These are phyloP conservation scores for Asarcornis scutulata DNA, from an alignment of 2,113 vertebrate genomes.

Conservation along the genomic window DNA sequence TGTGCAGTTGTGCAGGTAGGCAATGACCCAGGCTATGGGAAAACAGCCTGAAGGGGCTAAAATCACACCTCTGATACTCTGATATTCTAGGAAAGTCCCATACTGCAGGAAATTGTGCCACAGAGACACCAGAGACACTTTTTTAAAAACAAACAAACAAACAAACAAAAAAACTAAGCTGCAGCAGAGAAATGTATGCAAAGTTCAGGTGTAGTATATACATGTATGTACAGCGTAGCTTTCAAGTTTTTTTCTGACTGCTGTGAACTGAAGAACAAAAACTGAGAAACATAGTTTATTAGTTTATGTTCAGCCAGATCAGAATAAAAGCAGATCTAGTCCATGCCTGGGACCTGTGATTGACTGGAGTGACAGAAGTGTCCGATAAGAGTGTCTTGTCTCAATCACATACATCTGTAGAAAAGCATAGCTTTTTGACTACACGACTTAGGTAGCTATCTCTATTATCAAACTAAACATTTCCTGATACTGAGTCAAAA, in stretches of 20 bases:
- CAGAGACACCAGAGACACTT: rapidly evolving
- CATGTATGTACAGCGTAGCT: not conserved
- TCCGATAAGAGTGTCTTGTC: not conserved
- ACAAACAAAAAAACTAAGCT: too few relatives aligned
- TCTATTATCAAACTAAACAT: not conserved
- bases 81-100: not conserved
- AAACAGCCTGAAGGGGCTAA: not conserved
- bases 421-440: not conserved
- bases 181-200: not conserved
- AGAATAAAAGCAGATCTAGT: not conserved
- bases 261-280: not conserved
- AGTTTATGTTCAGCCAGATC: not conserved
- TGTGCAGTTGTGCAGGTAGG: not conserved
- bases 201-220: not conserved
- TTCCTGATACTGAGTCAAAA: not conserved
- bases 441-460: not conserved
- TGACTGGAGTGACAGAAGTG: not conserved
- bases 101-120: not conserved
- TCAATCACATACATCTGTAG: not conserved
- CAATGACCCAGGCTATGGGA: not conserved
- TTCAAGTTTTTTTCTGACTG: not conserved
- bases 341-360: not conserved
- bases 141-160: too few relatives aligned
- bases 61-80: not conserved
- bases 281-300: not conserved